Base-by-base conservation (phyloP, 2,888 invertebrate genomes). In the Orthosia cruda region DNA sequence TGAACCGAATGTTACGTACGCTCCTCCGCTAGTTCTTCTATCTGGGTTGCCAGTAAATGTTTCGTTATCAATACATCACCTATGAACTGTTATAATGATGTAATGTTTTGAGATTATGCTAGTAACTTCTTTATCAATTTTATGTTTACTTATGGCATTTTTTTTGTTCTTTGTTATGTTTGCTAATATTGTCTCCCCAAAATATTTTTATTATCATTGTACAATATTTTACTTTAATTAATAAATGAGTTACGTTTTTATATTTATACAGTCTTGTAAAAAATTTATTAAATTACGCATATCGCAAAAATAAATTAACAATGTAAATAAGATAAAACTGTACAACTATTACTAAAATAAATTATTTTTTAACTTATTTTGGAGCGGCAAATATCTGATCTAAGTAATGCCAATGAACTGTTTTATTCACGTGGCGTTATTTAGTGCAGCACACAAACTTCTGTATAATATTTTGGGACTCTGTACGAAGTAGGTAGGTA, bases 161-260 rank as follows among this genome's bases (percentile, higher is more conserved):
- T 91, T 92, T 94, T 93, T 94, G 92, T 95, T 95, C 89, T 90
- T 95, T 96, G 96, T 96, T 96, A 96, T 94, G 95, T 96, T 96
- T 96, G 95, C 92, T 92, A 88, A 91, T 93, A 91, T 93, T 91
- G 88, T 93, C 92, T 91, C 91, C 91, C 91, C 89, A 85, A 93
- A 91, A 93, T 94, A 93, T 93, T 92, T 92, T 93, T 91, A 91
- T 91, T 92, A 92, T 92, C 93, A 93, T 91, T 93, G 93, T 94
- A 94, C 90, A 92, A 93, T 94, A 92, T 93, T 78, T 92, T 92
- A 93, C 91, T 91, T 89, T 90, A 91, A 92, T 89, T 91, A 91
- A 91, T 91, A 92, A 92, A 91, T 90, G 83, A 93, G 92, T 94
- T 93, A 93, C 90, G 93, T 95, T 95, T 93, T 94, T 84, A 81